A percentile compares a stretch with the other conserved stretches of the same genome.
Evolutionary conservation across 2,888 invertebrate species (phyloP).

Genomic region (Cryptocheilus praepositus): DNA sequence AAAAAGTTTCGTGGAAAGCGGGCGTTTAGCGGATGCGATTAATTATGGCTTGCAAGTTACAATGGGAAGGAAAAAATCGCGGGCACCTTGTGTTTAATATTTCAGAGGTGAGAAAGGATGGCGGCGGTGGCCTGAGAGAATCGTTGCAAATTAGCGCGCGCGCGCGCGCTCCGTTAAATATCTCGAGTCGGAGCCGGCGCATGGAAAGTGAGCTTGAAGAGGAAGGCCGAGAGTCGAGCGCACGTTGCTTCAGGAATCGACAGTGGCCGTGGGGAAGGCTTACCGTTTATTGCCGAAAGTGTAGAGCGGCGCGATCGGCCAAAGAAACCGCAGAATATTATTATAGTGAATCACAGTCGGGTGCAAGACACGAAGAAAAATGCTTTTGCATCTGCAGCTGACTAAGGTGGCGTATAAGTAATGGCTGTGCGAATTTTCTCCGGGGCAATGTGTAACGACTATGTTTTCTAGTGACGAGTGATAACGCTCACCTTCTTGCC

Average conservation of each 20-base stretch:
- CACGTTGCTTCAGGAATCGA: background rate
- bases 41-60: too few relatives aligned
- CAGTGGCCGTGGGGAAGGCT: slow-evolving; percentile 16
- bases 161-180: too few relatives aligned
- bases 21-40: too few relatives aligned
- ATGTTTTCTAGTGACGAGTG: slow-evolving; percentile 30
- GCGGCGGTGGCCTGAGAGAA: too few relatives aligned
- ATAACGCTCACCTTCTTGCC: slow-evolving; percentile 36
- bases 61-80: too few relatives aligned
- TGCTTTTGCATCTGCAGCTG: slow-evolving; percentile 56
- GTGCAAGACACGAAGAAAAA: slow-evolving; percentile 52
- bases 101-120: too few relatives aligned
- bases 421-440: slow-evolving; percentile 55
- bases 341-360: slow-evolving; percentile 58
- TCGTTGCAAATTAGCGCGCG: too few relatives aligned
- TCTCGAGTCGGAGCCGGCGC: too few relatives aligned
- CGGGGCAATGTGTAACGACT: slow-evolving; percentile 44
- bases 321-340: slow-evolving; percentile 53
- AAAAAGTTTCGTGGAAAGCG: too few relatives aligned
- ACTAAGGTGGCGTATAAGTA: slow-evolving; percentile 53
- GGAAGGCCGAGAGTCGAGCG: too few relatives aligned
- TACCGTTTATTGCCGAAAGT: slow-evolving; percentile 30
- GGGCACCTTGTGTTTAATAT: too few relatives aligned
- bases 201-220: too few relatives aligned
- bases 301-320: slow-evolving; percentile 22